Evolutionary conservation across 2,888 invertebrate species (phyloP).

Genomic region (Aphodius sticticus): DNA sequence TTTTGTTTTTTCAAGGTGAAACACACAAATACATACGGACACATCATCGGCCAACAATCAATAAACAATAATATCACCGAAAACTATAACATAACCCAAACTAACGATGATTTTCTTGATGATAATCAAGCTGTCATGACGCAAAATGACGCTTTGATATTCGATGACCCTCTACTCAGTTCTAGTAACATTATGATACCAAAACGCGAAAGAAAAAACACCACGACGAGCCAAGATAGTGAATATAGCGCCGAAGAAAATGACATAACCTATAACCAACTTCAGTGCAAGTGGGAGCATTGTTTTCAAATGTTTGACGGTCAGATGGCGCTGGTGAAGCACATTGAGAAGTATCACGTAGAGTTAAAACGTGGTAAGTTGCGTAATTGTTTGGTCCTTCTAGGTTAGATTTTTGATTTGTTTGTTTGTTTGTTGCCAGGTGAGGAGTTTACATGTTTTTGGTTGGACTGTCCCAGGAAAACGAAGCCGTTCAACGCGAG

Average conservation of each 20-base stretch:
- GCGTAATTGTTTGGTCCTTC: background rate
- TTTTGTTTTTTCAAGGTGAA: background rate
- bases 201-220: slow-evolving; percentile 38
- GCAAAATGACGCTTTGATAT: slow-evolving; percentile 58
- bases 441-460: slow-evolving; percentile 92
- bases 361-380: slow-evolving; percentile 76
- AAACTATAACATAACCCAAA: slow-evolving; percentile 30
- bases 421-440: slow-evolving; percentile 56
- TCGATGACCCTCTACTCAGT: slow-evolving; percentile 54
- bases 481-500: slow-evolving; percentile 95
- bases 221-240: slow-evolving; percentile 25
- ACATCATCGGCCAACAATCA: slow-evolving; percentile 50
- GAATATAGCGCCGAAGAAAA: slow-evolving; percentile 25
- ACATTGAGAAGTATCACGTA: slow-evolving; percentile 88
- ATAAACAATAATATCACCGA: slow-evolving; percentile 47
- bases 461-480: slow-evolving; percentile 90
- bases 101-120: slow-evolving; percentile 28
- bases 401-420: slow-evolving; percentile 12
- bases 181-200: slow-evolving; percentile 43
- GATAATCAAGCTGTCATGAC: slow-evolving; percentile 60
- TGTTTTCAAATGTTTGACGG: slow-evolving; percentile 83
- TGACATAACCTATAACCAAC: slow-evolving; percentile 44
- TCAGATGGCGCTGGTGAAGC: slow-evolving; percentile 81
- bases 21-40: slow-evolving; percentile 45
- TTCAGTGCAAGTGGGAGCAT: slow-evolving; percentile 84